phyloP scores from a whole-genome alignment of 2,888 invertebrate species.

The Drosophila phalerata region DNA sequence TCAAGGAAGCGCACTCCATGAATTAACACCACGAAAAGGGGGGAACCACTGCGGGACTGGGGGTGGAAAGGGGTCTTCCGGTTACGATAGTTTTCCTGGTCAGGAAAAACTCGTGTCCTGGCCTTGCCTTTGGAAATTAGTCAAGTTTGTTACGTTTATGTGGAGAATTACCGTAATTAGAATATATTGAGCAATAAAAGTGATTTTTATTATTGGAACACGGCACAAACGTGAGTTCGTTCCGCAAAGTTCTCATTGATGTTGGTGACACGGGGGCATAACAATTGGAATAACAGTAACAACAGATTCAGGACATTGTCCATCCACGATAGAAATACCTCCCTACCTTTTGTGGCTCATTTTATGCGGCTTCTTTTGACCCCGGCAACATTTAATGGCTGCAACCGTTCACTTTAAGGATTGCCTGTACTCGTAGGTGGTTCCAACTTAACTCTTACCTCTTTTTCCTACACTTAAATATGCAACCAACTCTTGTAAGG shows the following conservation, averaged over 20 bases:
- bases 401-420: slow-evolving; percentile 7
- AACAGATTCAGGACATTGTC: slow-evolving; percentile 29
- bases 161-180: slow-evolving; percentile 82
- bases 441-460: background rate
- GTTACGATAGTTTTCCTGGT: slow-evolving; percentile 42
- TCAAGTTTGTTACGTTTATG: slow-evolving; percentile 80
- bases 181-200: slow-evolving; percentile 84
- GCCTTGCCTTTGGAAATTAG: slow-evolving; percentile 65
- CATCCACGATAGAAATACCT: background rate
- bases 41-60: background rate
- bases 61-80: background rate
- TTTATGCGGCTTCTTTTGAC: slow-evolving; percentile 39
- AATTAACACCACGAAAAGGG: slow-evolving; percentile 64
- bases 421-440: background rate
- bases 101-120: background rate
- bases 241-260: slow-evolving; percentile 21
- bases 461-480: background rate
- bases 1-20: slow-evolving; percentile 71
- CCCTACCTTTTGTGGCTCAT: slow-evolving; percentile 24
- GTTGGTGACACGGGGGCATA: slow-evolving; percentile 23
- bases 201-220: slow-evolving; percentile 80
- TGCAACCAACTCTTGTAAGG: slow-evolving; percentile 26
- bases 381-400: slow-evolving; percentile 34
- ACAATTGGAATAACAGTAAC: slow-evolving; percentile 35
- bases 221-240: slow-evolving; percentile 38